These are phyloP conservation scores for Rousettus leschenaultii DNA, from an alignment of 2,113 vertebrate species.

Conservation along the genomic window DNA sequence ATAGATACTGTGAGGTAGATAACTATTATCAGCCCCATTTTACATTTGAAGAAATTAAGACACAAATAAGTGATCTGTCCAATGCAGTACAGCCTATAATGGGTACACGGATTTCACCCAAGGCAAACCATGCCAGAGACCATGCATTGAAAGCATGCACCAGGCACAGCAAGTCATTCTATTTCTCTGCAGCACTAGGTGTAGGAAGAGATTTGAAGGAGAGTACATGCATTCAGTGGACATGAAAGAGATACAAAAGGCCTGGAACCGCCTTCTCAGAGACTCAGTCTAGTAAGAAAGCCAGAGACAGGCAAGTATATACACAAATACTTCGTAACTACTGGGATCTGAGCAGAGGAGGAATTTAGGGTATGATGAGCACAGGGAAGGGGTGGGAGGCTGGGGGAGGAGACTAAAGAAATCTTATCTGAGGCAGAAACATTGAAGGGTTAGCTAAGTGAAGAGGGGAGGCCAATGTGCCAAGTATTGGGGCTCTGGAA, in stretches of 20 bases:
- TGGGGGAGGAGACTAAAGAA: neutral
- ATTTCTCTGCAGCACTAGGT: neutral
- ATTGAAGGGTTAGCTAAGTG: no score
- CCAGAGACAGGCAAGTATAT: neutral
- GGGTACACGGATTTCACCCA: neutral
- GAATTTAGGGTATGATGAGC: neutral
- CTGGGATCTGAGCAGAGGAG: neutral
- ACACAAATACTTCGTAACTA: neutral
- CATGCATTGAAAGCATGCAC: neutral
- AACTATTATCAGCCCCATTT: neutral
- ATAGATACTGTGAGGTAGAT: neutral
- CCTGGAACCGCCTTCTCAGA: neutral
- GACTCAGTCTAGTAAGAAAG: neutral
- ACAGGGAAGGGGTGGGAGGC: neutral
- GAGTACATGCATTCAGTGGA: neutral
- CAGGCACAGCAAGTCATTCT: neutral
- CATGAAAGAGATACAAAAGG: neutral
- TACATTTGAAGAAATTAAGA: neutral
- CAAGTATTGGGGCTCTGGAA: neutral
- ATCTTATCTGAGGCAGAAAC: neutral
- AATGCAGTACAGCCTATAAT: fast-evolving
- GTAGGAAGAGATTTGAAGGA: neutral
- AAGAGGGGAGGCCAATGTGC: neutral
- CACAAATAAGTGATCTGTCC: neutral
- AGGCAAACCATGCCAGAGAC: neutral